Evolutionary conservation across 2,888 invertebrate species (phyloP).

Genomic region (Eupithecia centaureata): DNA sequence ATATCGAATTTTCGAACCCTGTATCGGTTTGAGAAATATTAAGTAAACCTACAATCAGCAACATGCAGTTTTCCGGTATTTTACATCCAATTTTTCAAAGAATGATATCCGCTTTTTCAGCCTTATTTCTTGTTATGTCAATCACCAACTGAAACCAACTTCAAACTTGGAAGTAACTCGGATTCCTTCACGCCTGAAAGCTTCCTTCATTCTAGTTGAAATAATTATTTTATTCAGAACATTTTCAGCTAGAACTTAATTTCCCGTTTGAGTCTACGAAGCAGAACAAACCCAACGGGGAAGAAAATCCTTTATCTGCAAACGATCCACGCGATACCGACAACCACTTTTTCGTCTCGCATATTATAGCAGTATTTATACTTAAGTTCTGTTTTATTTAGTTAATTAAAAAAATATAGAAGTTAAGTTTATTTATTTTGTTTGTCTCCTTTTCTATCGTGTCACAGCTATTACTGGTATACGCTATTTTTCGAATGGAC

Average conservation of each 20-base stretch:
- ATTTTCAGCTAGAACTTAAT: slow-evolving; percentile 11
- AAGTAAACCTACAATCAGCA: too few species aligned
- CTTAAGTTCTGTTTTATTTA: too few species aligned
- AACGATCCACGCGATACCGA: neutral
- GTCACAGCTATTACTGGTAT: too few species aligned
- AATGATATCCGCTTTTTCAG: too few species aligned
- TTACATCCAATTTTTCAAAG: too few species aligned
- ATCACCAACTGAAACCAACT: neutral
- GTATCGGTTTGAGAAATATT: too few species aligned
- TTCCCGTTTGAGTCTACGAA: slow-evolving; percentile 10
- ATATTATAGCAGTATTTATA: neutral
- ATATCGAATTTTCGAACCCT: too few species aligned
- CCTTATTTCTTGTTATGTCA: neutral
- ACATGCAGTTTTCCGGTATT: too few species aligned
- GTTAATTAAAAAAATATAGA: too few species aligned
- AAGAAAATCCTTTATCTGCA: slow-evolving; percentile 6
- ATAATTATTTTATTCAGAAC: slow-evolving; percentile 14
- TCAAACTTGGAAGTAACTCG: neutral
- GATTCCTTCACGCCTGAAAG: slow-evolving; percentile 2
- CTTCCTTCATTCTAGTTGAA: slow-evolving; percentile 11
- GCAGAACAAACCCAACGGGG: slow-evolving; percentile 10
- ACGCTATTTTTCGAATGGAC: too few species aligned
- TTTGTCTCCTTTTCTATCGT: too few species aligned
- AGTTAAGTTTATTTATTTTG: too few species aligned
- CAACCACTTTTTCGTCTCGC: neutral